Percentiles rank a stretch among this genome's conserved stretches.
Evolutionary conservation across 2,888 invertebrate genomes (phyloP).

Genomic region (Drosophila affinis): DNA sequence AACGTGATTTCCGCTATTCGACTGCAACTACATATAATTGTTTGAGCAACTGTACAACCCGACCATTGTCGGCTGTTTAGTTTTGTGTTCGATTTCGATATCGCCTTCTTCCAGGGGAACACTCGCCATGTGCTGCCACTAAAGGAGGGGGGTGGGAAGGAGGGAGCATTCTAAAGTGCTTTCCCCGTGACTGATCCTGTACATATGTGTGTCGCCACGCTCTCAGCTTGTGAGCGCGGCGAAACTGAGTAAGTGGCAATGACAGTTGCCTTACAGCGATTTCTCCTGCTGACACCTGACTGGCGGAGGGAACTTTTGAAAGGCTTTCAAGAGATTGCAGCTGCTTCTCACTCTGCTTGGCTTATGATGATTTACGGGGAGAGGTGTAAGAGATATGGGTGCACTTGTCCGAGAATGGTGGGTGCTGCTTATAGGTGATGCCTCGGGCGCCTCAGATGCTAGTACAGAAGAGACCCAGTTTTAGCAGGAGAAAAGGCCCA

Average conservation of each 20-base stretch:
- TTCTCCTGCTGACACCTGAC: constrained; percentile 36
- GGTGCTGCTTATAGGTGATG: too few relatives aligned
- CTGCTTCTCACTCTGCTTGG: not conserved
- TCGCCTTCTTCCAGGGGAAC: not conserved
- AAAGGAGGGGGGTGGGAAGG: not conserved
- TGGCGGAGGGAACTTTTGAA: constrained; percentile 5
- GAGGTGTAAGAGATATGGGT: not conserved
- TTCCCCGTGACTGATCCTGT: not conserved
- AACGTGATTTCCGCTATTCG: constrained; percentile 76
- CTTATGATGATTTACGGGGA: not conserved
- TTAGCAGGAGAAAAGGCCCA: not conserved
- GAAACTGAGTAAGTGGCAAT: constrained; percentile 7
- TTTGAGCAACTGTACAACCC: constrained; percentile 22
- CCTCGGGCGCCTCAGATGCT: too few relatives aligned
- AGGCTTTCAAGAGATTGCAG: constrained; percentile 42
- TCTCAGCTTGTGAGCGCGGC: too few relatives aligned
- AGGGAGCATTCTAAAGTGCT: not conserved
- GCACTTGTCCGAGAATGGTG: too few relatives aligned
- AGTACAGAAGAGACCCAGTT: not conserved
- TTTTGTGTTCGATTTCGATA: constrained; percentile 28
- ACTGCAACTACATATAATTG: constrained; percentile 57
- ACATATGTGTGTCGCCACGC: too few relatives aligned
- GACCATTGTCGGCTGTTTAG: constrained; percentile 27
- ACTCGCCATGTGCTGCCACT: not conserved
- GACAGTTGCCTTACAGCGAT: constrained; percentile 40